Evolutionary conservation across 1,140 invertebrate genomes (phyloP), one percentile per base, ranked within the genome.

Genomic region (Cyphomyrmex costatus): DNA sequence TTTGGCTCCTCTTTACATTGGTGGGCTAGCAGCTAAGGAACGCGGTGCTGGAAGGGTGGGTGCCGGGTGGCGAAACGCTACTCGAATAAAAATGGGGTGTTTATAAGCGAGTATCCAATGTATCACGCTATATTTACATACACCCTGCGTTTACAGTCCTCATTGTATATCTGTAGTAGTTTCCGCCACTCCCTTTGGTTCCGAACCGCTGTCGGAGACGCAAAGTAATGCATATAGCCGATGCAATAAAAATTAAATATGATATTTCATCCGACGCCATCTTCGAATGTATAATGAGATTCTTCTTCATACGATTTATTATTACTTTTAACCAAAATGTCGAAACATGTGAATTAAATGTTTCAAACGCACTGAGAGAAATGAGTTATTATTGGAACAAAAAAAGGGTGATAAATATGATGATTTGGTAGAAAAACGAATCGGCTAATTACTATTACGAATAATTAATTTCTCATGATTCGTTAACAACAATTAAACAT

Each of bases 241-340:
- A 93, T 92, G 92, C 93, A 95, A 95, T 95, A 95, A 95, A 95
- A 95, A 95, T 95, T 95, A 95, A 95, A 95, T 95, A 94, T 93
- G 92, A 93, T 93, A 91, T 89, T 93, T 93, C 92, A 86, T 86
- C 78, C 83, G 88, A 70, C 71, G 70, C 66, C 85, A 78, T 85
- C 79, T 71, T 70, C 80, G 88, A 89, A 93, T 93, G 90, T 92
- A 94, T 92, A 93, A 94, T 74, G 24, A 82, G 24, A 42, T 74
- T 58, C 36, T 71, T 53, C 51, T 49, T 46, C 14, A 56, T 14
- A 16, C 8, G 36, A 1, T 58, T 71, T 49, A 83, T 73, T 46
- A n/a, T 58, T 56, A 4, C 30, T 58, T n/a, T 27, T 71, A 8
- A 49, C 16, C 53, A 19, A 73, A 60, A 30, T 4, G 19, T 30